These are phyloP conservation scores for Podargus strigoides DNA, from an alignment of 2,797 vertebrate species.

Conservation along the genomic window DNA sequence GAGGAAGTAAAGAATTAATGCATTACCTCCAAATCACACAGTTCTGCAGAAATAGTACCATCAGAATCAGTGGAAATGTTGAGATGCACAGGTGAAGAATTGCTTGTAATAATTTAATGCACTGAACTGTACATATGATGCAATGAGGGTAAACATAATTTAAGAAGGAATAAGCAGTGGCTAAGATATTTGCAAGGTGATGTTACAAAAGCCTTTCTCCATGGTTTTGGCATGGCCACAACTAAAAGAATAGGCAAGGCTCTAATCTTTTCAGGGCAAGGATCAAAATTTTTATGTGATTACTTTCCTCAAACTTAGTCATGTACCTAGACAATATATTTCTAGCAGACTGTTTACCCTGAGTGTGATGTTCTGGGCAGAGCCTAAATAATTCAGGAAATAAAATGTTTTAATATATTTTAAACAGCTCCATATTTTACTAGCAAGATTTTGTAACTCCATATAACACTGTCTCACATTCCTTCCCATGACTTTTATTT, in stretches of 20 bases:
- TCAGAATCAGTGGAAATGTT: background rate
- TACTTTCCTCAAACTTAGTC: background rate
- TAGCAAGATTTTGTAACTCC: background rate
- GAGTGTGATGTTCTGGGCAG: background rate
- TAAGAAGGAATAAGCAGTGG: background rate
- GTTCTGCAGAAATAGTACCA: background rate
- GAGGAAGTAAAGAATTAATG: background rate
- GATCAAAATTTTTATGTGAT: background rate
- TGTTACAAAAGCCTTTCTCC: background rate
- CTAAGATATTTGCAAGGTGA: background rate
- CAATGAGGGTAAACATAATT: background rate
- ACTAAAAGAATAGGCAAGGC: background rate
- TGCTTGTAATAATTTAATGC: background rate
- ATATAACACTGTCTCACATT: background rate
- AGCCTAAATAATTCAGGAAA: background rate
- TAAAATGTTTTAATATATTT: background rate
- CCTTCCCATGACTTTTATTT: slow-evolving; percentile 40
- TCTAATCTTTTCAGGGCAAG: background rate
- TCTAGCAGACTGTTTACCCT: background rate
- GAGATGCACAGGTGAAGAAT: background rate
- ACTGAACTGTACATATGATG: background rate
- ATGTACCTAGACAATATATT: background rate
- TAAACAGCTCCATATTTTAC: background rate
- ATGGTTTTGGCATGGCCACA: background rate
- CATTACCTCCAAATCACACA: background rate